phyloP scores from a whole-genome alignment of 2,797 vertebrate genomes.

The Numenius phaeopus region DNA sequence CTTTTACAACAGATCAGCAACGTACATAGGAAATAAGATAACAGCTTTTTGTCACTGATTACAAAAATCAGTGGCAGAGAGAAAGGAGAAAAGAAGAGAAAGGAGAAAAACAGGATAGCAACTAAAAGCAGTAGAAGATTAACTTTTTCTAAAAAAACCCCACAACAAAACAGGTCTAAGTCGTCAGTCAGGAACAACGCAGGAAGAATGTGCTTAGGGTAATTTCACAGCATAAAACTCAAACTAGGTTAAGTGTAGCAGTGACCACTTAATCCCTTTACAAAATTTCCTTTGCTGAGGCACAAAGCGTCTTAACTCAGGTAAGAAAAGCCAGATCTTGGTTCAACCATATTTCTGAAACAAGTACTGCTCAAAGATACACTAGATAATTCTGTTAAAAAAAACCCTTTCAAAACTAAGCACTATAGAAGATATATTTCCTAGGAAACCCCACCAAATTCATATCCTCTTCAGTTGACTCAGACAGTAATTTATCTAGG shows the following conservation, averaged over 20 bases:
- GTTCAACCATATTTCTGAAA: not conserved
- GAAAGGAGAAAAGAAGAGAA: not conserved
- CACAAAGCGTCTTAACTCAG: not conserved
- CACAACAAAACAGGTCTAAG: not conserved
- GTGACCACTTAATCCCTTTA: not conserved
- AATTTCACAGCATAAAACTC: not conserved
- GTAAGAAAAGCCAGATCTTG: not conserved
- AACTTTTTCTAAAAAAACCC: too few relatives aligned
- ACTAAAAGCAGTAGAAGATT: not conserved
- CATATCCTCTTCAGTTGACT: not conserved
- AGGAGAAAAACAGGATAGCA: not conserved
- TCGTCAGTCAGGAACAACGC: not conserved
- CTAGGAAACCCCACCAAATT: not conserved
- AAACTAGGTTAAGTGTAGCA: not conserved
- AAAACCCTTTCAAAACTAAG: not conserved
- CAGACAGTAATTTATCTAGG: not conserved
- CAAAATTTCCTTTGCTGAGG: not conserved
- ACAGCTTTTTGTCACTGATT: not conserved
- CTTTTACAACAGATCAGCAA: not conserved
- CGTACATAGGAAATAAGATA: not conserved
- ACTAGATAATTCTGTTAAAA: not conserved
- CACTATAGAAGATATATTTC: rapidly evolving
- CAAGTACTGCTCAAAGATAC: not conserved
- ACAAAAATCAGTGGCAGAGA: not conserved
- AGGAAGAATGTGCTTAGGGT: not conserved